Evolutionary conservation across 30 jellyfish, hydroid and myxozoan genomes (phyloP).

Genomic region (Aurelia aurita complex sp. Pacific): DNA sequence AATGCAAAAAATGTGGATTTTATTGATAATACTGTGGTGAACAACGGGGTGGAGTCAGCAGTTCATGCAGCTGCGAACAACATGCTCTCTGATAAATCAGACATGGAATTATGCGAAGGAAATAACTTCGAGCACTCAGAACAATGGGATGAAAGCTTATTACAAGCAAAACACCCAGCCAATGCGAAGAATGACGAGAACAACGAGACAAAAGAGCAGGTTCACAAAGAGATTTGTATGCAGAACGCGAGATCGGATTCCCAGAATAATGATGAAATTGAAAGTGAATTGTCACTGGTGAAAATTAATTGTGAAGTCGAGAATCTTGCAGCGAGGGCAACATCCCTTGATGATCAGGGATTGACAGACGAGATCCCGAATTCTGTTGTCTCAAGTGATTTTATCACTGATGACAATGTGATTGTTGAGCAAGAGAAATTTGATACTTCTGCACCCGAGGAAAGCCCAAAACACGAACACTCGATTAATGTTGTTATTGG

Average conservation of each 20-base stretch:
- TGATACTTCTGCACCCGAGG: neutral
- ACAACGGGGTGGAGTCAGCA: slow-evolving; percentile 18
- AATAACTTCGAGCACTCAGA: neutral
- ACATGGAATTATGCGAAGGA: slow-evolving; percentile 10
- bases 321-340: neutral
- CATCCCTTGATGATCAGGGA: too few relatives aligned
- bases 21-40: neutral
- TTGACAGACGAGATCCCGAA: neutral
- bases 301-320: neutral
- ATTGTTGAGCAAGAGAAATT: neutral
- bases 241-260: neutral
- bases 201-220: slow-evolving; percentile 25
- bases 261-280: slow-evolving; percentile 3
- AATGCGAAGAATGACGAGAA: slow-evolving; percentile 21
- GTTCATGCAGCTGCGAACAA: slow-evolving; percentile 34
- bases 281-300: neutral
- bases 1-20: neutral
- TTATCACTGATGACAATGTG: neutral
- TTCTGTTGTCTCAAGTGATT: neutral
- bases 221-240: neutral
- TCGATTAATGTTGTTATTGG: too few relatives aligned
- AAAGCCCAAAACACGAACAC: neutral
- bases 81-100: slow-evolving; percentile 12
- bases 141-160: slow-evolving; percentile 27
- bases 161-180: slow-evolving; percentile 15